Evolutionary conservation across 37 sponge, comb jelly and placozoan genomes (phyloP).

Genomic region (Diacarnus erythraeanus): DNA sequence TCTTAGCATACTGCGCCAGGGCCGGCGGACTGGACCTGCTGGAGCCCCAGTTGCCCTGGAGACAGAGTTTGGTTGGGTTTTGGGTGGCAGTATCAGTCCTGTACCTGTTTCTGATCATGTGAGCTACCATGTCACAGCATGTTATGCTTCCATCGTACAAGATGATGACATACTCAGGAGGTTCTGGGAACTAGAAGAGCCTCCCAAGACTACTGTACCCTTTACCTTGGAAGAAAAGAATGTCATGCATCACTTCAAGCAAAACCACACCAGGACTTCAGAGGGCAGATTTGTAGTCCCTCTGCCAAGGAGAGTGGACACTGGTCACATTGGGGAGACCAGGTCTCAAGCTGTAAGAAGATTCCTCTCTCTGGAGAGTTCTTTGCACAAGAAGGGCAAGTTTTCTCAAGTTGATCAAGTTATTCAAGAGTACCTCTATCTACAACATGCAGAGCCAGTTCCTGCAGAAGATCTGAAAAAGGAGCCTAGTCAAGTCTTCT

Average conservation of each 20-base stretch:
- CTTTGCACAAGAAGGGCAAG: constrained; percentile 26
- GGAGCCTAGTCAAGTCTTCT: too few species aligned
- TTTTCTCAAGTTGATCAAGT: constrained; percentile 20
- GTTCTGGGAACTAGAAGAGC: constrained; percentile 57
- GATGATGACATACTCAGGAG: constrained; percentile 23
- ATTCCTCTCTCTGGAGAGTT: constrained; percentile 38
- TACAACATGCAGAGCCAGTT: constrained; percentile 43
- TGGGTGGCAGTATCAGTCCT: constrained; percentile 20
- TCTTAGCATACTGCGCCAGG: too few species aligned
- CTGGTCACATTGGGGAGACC: constrained; percentile 39
- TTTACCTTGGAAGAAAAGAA: constrained; percentile 26
- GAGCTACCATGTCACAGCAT: neutral
- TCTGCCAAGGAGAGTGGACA: constrained; percentile 15
- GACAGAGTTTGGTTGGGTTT: constrained; percentile 56
- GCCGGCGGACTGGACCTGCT: too few species aligned
- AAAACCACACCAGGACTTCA: constrained; percentile 4
- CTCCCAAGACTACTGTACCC: neutral
- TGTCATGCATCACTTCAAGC: constrained; percentile 30
- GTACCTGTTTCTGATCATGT: too few species aligned
- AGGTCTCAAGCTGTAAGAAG: constrained; percentile 42
- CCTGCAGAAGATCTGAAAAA: too few species aligned
- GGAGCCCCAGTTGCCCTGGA: constrained; percentile 28
- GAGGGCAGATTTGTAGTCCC: constrained; percentile 48
- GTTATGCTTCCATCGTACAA: too few species aligned
- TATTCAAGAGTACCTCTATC: constrained; percentile 33